Evolutionary conservation across 2,113 vertebrate genomes (phyloP).

Genomic region (Pipa parva): DNA sequence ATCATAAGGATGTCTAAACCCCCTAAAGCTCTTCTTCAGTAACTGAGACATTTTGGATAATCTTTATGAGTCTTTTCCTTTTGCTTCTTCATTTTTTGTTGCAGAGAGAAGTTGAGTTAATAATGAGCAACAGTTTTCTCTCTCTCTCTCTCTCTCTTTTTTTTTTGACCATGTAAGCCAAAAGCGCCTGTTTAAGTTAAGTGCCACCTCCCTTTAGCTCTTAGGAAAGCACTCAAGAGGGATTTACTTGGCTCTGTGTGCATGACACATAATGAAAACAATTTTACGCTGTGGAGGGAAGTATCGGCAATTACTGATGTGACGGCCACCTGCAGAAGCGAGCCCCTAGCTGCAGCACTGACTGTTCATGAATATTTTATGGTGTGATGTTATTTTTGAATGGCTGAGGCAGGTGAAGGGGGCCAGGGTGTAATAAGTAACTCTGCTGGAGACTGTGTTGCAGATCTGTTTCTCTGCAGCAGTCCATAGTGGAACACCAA

Average conservation of each 20-base stretch:
- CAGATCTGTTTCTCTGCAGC: slow-evolving; percentile 86
- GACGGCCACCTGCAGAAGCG: slow-evolving; percentile 98
- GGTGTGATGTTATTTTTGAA: slow-evolving; percentile 94
- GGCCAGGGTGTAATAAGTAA: slow-evolving; percentile 85
- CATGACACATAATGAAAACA: slow-evolving; percentile 99
- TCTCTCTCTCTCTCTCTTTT: too few species aligned
- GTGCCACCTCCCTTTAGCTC: slow-evolving; percentile 90
- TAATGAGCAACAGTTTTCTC: slow-evolving; percentile 78
- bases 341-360: slow-evolving; percentile 69
- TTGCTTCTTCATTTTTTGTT: slow-evolving; percentile 87
- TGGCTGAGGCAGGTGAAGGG: slow-evolving; percentile 90
- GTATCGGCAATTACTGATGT: slow-evolving; percentile 97
- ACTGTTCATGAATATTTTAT: slow-evolving; percentile 98
- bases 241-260: slow-evolving; percentile 93
- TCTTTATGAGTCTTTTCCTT: slow-evolving; percentile 80
- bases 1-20: slow-evolving; percentile 76
- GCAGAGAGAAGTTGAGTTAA: slow-evolving; percentile 87
- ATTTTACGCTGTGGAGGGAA: slow-evolving; percentile 97
- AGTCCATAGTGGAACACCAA: slow-evolving; percentile 88
- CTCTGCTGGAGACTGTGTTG: slow-evolving; percentile 97
- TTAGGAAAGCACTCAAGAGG: slow-evolving; percentile 94
- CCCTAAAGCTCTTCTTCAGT: slow-evolving; percentile 77
- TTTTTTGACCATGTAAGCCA: slow-evolving; percentile 68
- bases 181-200: slow-evolving; percentile 95
- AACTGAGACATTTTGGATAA: slow-evolving; percentile 97